Percentiles rank a stretch among this genome's conserved stretches.
phyloP scores from a whole-genome alignment of 2,113 vertebrate species.

The Cygnus atratus region DNA sequence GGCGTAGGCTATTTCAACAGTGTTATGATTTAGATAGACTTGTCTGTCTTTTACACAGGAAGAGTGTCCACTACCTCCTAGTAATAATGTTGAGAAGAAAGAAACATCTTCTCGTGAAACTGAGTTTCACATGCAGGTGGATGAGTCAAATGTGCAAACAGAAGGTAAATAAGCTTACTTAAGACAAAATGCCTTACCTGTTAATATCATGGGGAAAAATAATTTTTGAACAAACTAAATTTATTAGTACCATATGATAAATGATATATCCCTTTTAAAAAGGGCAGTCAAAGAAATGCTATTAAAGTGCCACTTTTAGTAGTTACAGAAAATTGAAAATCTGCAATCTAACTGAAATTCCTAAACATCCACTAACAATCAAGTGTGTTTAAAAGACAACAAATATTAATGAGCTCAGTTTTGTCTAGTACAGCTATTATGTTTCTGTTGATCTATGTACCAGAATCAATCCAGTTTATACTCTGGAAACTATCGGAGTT shows the following conservation, averaged over 20 bases:
- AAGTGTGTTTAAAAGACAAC: background rate
- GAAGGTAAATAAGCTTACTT: slow-evolving; percentile 58
- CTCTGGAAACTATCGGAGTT: background rate
- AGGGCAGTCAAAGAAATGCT: background rate
- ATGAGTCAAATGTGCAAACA: background rate
- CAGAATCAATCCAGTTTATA: background rate
- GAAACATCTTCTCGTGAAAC: background rate
- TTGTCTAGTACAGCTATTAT: background rate
- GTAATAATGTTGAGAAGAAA: background rate
- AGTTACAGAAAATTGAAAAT: background rate
- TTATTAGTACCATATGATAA: background rate
- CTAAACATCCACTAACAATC: background rate
- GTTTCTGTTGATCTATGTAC: background rate
- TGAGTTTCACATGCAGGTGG: background rate
- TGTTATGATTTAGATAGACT: background rate
- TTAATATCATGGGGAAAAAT: background rate
- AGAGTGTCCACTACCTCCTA: background rate
- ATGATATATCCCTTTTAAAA: background rate
- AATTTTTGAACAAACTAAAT: background rate
- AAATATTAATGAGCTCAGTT: background rate
- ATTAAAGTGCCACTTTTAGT: background rate
- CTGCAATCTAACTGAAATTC: background rate
- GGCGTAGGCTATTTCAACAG: background rate
- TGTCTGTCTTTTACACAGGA: slow-evolving; percentile 28
- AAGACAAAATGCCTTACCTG: background rate